Evolutionary conservation across 37 sponge, comb jelly and placozoan genomes (phyloP).

Genomic region (Cliona cf. orientalis): DNA sequence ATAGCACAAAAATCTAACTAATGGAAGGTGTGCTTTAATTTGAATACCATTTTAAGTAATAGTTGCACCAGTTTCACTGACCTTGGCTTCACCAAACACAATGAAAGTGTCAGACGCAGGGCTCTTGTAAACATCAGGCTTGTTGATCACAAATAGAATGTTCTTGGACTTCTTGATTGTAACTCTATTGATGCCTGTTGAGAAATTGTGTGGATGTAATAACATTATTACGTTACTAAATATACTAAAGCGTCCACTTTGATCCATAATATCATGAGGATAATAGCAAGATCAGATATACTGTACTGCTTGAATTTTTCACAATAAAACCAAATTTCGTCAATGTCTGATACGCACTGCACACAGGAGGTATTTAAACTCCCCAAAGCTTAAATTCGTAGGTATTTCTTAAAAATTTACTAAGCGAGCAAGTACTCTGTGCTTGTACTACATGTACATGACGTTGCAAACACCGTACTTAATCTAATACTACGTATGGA

Average conservation of each 20-base stretch:
- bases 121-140: slow-evolving; percentile 98
- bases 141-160: slow-evolving; percentile 95
- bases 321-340: too few species aligned
- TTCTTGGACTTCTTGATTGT: slow-evolving; percentile 96
- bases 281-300: not conserved
- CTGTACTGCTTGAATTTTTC: not conserved
- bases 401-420: too few species aligned
- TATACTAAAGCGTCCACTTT: not conserved
- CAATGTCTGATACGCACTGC: too few species aligned
- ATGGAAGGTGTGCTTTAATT: too few species aligned
- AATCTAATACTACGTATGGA: too few species aligned
- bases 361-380: too few species aligned
- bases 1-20: too few species aligned
- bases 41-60: not conserved
- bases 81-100: slow-evolving; percentile 98
- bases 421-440: not conserved
- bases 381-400: too few species aligned
- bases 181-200: slow-evolving; percentile 84
- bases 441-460: not conserved
- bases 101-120: slow-evolving; percentile 95
- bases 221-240: not conserved
- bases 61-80: slow-evolving; percentile 22
- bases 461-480: not conserved
- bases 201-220: not conserved
- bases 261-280: not conserved